Percentiles rank a stretch among this genome's conserved stretches.
Evolutionary conservation across 2,113 vertebrate species (phyloP).

Genomic region (Corythaixoides concolor): DNA sequence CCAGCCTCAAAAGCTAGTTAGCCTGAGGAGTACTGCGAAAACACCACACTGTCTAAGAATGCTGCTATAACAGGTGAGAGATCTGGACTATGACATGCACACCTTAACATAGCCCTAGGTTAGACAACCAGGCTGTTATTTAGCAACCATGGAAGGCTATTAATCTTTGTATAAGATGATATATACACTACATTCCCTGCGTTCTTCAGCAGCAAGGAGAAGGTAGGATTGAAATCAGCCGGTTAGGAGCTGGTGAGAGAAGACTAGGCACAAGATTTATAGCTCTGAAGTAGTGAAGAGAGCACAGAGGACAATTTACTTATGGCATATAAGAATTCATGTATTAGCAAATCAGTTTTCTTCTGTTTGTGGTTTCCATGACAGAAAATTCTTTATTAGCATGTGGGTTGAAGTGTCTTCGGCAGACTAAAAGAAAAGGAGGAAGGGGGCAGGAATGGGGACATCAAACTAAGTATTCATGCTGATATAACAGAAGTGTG

Average conservation of each 20-base stretch:
- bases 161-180: not conserved
- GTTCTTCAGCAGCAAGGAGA: slow-evolving; percentile 4
- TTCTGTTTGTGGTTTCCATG: not conserved
- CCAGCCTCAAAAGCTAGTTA: not conserved
- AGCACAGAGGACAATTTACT: not conserved
- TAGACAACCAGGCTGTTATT: not conserved
- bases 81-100: not conserved
- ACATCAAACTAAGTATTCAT: not conserved
- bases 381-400: not conserved
- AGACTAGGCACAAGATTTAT: not conserved
- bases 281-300: not conserved
- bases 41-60: not conserved
- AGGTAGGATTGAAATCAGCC: not conserved
- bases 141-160: not conserved
- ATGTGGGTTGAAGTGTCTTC: not conserved
- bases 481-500: not conserved
- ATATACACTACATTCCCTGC: not conserved
- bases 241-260: not conserved
- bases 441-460: not conserved
- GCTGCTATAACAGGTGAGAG: not conserved
- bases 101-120: not conserved
- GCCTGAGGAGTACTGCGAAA: fast-evolving
- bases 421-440: not conserved
- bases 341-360: not conserved
- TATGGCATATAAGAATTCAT: not conserved